Percentiles rank a stretch among this genome's conserved stretches.
Evolutionary conservation across 2,797 vertebrate species (phyloP).

Genomic region (Enteromius trimaculatus): DNA sequence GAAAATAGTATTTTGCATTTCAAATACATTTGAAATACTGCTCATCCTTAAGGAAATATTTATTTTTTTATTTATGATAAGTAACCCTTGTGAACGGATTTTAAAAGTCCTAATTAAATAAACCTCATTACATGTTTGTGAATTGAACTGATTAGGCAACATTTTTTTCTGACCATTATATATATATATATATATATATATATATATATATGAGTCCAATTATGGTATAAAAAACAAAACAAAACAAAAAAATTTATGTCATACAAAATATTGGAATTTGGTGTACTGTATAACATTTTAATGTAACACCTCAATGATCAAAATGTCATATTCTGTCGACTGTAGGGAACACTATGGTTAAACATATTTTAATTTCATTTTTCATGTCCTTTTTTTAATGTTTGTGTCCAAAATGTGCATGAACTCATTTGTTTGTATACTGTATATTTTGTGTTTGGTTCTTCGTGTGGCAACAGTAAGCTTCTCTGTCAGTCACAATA

Average conservation of each 20-base stretch:
- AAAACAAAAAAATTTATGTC: too few relatives aligned
- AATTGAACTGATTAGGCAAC: too few relatives aligned
- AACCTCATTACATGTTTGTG: too few relatives aligned
- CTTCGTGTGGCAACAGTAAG: not conserved
- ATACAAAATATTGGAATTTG: not conserved
- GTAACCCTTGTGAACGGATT: not conserved
- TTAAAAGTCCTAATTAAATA: not conserved
- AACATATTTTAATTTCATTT: not conserved
- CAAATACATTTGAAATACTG: not conserved
- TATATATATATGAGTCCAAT: not conserved
- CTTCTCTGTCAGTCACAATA: conserved; percentile 1
- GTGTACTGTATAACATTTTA: not conserved
- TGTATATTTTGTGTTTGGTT: not conserved
- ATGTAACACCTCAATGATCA: not conserved
- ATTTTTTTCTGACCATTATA: not conserved
- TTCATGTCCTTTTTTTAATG: not conserved
- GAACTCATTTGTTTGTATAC: not conserved
- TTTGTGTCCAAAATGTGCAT: not conserved
- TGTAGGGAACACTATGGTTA: not conserved
- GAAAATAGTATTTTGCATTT: not conserved
- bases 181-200: too few relatives aligned
- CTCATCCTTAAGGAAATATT: not conserved
- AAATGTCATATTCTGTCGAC: not conserved
- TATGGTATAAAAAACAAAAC: not conserved
- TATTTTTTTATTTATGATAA: not conserved